A percentile compares a stretch with the other conserved stretches of the same genome.
Conservation (phyloP, 2,888 invertebrate genomes). For the Shargacucullia verbasci region DNA sequence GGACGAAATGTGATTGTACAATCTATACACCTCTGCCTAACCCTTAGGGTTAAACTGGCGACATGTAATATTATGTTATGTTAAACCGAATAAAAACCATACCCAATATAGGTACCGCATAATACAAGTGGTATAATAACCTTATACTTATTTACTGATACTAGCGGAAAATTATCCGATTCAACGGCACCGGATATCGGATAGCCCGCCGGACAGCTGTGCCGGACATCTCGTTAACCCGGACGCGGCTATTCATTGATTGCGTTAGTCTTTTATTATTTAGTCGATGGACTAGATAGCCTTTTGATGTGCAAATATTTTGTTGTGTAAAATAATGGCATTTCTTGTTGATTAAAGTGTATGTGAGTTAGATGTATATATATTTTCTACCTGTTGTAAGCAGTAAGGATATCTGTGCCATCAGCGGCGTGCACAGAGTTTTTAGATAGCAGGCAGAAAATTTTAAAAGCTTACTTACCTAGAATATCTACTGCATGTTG, state of each 20-base stretch:
- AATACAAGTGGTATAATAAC: background rate
- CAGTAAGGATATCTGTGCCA: too few relatives aligned
- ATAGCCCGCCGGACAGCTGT: constrained; percentile 22
- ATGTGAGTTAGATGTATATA: background rate
- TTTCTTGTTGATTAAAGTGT: background rate
- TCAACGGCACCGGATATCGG: constrained; percentile 20
- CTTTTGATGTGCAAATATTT: constrained; percentile 8
- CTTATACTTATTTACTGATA: background rate
- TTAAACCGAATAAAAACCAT: too few relatives aligned
- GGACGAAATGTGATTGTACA: too few relatives aligned
- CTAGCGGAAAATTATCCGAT: constrained; percentile 25
- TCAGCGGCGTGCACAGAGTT: too few relatives aligned
- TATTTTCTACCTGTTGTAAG: too few relatives aligned
- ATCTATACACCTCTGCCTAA: too few relatives aligned
- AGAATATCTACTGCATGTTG: too few relatives aligned
- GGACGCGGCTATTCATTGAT: constrained; percentile 35
- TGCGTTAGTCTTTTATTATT: constrained; percentile 35
- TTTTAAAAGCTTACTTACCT: too few relatives aligned
- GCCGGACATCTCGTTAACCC: constrained; percentile 38
- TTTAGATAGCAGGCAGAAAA: too few relatives aligned
- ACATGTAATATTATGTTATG: too few relatives aligned
- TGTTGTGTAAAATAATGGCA: constrained; percentile 16
- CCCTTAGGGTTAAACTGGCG: too few relatives aligned
- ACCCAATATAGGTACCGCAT: too few relatives aligned
- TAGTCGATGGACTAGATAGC: constrained; percentile 8